Conservation (phyloP, 1,140 invertebrate species). For the Sitodiplosis mosellana region DNA sequence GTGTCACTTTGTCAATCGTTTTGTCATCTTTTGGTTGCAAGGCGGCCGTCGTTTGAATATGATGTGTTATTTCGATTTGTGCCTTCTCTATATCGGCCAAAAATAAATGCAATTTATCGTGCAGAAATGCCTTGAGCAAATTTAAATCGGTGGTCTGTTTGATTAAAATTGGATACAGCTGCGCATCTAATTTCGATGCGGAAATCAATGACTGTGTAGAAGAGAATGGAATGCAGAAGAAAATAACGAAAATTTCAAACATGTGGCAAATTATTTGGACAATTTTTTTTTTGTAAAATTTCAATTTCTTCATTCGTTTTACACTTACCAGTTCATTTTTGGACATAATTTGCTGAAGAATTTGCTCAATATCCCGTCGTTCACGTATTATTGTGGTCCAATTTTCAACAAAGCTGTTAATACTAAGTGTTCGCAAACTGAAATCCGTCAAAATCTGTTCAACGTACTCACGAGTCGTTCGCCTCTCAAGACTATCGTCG, state of each 20-base stretch:
- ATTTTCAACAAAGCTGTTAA: slow-evolving; percentile 47
- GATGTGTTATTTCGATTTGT: slow-evolving; percentile 47
- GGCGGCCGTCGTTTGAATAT: slow-evolving; percentile 36
- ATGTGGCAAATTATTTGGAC: not conserved
- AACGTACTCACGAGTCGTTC: slow-evolving; percentile 44
- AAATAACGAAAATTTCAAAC: not conserved
- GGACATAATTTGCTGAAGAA: slow-evolving; percentile 49
- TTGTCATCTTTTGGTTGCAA: slow-evolving; percentile 34
- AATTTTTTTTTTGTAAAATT: slow-evolving; percentile 4
- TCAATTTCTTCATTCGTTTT: not conserved
- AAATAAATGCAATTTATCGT: slow-evolving; percentile 34
- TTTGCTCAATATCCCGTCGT: slow-evolving; percentile 42
- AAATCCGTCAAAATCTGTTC: slow-evolving; percentile 51
- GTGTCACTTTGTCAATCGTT: slow-evolving; percentile 41
- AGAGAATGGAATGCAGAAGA: slow-evolving; percentile 3
- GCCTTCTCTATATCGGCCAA: slow-evolving; percentile 50
- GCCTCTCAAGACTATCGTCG: slow-evolving; percentile 55
- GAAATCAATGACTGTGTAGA: slow-evolving; percentile 46
- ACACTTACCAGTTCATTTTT: slow-evolving; percentile 49
- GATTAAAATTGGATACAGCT: slow-evolving; percentile 59
- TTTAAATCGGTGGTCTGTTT: slow-evolving; percentile 36
- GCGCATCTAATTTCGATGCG: slow-evolving; percentile 51
- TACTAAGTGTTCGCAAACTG: slow-evolving; percentile 40
- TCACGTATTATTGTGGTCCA: slow-evolving; percentile 43
- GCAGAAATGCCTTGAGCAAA: slow-evolving; percentile 31